phyloP scores from a whole-genome alignment of 2,888 invertebrate species.

The Rambutsinella grinnellia region DNA sequence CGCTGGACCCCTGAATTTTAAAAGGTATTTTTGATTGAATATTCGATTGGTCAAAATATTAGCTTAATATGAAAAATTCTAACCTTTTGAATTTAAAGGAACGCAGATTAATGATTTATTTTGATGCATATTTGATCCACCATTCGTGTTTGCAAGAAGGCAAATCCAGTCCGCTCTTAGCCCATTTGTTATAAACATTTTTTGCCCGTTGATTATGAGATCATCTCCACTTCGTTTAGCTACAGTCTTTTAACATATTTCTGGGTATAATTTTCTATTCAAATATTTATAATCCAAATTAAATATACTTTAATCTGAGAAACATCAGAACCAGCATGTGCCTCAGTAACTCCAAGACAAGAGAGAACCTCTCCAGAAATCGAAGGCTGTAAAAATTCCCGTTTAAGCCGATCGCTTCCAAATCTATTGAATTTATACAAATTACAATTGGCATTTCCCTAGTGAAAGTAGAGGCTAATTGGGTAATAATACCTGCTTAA shows the following conservation, averaged over 20 bases:
- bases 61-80: constrained; percentile 11
- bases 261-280: neutral
- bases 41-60: neutral
- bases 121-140: constrained; percentile 68
- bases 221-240: constrained; percentile 69
- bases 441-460: no score
- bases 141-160: constrained; percentile 72
- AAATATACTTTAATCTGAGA: constrained; percentile 68
- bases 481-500: constrained; percentile 69
- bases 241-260: constrained; percentile 26
- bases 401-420: constrained; percentile 71
- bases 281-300: neutral
- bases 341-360: constrained; percentile 72
- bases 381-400: constrained; percentile 71
- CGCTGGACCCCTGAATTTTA: constrained; percentile 58
- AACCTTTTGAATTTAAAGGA: constrained; percentile 71
- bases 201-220: constrained; percentile 72
- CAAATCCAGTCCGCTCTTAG: constrained; percentile 74
- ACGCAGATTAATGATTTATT: constrained; percentile 74
- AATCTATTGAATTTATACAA: constrained; percentile 65
- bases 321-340: constrained; percentile 73
- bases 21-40: constrained; percentile 10
- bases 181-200: constrained; percentile 75
- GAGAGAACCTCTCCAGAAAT: constrained; percentile 71
- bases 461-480: neutral